Base-by-base conservation (phyloP, 53 echinoderm and acorn worm genomes). In the Holothuria scabra region DNA sequence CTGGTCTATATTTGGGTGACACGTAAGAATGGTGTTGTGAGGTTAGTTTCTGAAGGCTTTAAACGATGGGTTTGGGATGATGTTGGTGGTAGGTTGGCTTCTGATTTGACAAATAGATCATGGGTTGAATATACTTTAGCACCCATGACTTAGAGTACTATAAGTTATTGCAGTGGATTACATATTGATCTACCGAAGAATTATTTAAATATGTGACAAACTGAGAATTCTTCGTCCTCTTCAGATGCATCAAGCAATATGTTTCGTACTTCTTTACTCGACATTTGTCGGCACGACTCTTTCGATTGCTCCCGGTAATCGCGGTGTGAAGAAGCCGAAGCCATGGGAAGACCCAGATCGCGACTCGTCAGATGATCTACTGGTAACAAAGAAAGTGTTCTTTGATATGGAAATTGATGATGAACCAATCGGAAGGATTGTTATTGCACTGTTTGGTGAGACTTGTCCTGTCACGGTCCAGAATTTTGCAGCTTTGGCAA, bases 401-500 rank as follows among this genome's bases (percentile, higher is more conserved):
- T 95, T 95, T 61, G 89, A 95, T 2, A 89, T 95, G 74, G 95
- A 93, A 46, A 89, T 95, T 14, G 93, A 95, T 56, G 95, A 95
- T 41, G 93, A 93, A 56, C 93, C 88, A 14, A 80, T 83, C 20
- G 95, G 95, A 22, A 83, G 88, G 66, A 70, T 95, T 74, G 95
- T 90, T 20, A 89, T 95, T 60, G 90, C 83, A 20, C 78, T 95
- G 13, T 95, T 95, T 30, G 92, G 95, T 10, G 92, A 89, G 66
- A 92, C 95, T 0, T 88, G 88, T 23, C 95, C 95, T 1, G 93
- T 95, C 24, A 95, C 95, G 49, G 92, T 93, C 35, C 92, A 95
- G 76, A 95, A 95, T 78, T 95, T 95, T 66, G 95, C 95, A 12
- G 92, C 95, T 19, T 83, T 95, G 44, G 93, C 89, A 16, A 72